phyloP scores from a whole-genome alignment of 2,113 vertebrate species.

The Vireo altiloquus region DNA sequence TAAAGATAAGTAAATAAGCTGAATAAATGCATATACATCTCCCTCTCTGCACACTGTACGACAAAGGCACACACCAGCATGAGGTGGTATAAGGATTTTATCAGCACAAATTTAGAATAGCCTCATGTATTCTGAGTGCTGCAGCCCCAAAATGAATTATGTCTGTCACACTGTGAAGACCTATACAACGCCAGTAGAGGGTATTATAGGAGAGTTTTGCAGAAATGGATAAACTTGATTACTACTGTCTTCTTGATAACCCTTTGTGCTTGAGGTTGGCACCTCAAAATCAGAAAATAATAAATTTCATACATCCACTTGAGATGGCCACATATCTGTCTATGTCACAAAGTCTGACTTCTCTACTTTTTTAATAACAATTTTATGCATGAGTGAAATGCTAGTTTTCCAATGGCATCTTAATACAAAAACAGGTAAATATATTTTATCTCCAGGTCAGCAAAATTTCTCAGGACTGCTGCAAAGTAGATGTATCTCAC shows the following conservation, averaged over 20 bases:
- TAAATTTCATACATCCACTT: not conserved
- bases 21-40: not conserved
- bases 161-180: not conserved
- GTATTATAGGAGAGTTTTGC: not conserved
- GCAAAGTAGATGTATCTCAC: not conserved
- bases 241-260: not conserved
- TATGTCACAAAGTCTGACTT: not conserved
- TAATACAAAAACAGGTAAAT: not conserved
- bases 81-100: not conserved
- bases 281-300: not conserved
- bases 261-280: not conserved
- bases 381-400: not conserved
- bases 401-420: not conserved
- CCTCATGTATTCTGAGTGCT: not conserved
- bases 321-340: not conserved
- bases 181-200: not conserved
- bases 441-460: not conserved
- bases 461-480: not conserved
- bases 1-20: slow-evolving; percentile 7
- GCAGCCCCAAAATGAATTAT: not conserved
- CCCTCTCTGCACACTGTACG: not conserved
- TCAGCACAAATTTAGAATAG: not conserved
- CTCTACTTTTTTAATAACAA: not conserved
- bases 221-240: not conserved
- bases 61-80: not conserved